Evolutionary conservation across 2,888 invertebrate species (phyloP).

Genomic region (Hydropsyche betteni): DNA sequence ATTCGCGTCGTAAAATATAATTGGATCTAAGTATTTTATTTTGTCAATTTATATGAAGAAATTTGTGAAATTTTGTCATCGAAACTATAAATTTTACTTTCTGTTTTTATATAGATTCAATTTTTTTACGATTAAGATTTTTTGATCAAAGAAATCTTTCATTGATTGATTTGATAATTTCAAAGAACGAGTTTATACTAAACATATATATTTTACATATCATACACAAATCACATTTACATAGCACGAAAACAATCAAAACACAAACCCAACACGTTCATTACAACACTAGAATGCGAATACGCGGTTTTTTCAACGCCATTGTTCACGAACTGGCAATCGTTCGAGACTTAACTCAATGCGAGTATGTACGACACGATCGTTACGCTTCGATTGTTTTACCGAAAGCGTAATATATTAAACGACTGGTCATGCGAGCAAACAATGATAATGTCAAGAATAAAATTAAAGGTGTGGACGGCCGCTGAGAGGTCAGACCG

Average conservation of each 20-base stretch:
- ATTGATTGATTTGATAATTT: no score
- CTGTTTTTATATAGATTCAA: no score
- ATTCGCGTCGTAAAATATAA: no score
- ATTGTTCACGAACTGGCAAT: background rate
- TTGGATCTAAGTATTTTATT: no score
- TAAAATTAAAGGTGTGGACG: conserved; percentile 49
- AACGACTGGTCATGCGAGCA: conserved; percentile 46
- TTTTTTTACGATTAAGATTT: no score
- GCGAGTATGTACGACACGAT: background rate
- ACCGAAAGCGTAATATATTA: conserved; percentile 24
- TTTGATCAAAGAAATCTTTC: no score
- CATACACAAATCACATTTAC: no score
- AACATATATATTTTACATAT: no score
- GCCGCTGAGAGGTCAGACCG: conserved; percentile 43
- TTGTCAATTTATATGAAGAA: no score
- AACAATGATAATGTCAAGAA: conserved; percentile 48
- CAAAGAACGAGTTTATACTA: no score
- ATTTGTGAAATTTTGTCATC: no score
- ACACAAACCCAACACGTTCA: background rate
- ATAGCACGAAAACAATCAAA: background rate
- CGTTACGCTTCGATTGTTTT: conserved; percentile 33
- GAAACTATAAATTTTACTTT: no score
- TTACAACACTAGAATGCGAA: background rate
- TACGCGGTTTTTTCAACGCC: background rate
- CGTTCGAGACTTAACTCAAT: background rate